Evolutionary conservation across 2,888 invertebrate species (phyloP).

Genomic region (Congeria kusceri): DNA sequence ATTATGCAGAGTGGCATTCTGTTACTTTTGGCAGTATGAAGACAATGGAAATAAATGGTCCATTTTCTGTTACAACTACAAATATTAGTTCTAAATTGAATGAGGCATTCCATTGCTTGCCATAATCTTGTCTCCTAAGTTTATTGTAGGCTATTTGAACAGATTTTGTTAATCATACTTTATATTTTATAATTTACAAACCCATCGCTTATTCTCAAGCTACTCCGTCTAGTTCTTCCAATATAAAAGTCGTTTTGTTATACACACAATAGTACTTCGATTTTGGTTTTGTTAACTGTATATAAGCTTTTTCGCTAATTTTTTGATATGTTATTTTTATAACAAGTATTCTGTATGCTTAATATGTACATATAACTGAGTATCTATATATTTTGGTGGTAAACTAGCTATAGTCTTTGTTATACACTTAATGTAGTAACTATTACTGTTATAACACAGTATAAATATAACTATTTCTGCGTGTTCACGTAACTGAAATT

Average conservation of each 20-base stretch:
- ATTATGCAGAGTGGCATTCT: no score
- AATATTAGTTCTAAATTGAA: no score
- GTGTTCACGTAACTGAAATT: no score
- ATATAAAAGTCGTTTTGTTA: no score
- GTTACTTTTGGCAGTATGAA: no score
- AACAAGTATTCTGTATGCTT: not conserved
- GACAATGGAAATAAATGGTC: no score
- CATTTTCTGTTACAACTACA: no score
- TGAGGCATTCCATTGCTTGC: not conserved
- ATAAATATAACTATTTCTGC: not conserved
- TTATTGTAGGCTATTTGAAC: not conserved
- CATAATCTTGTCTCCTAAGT: not conserved
- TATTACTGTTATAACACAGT: not conserved
- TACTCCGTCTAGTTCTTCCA: no score
- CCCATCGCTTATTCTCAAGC: no score
- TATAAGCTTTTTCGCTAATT: constrained; percentile 26
- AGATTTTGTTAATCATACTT: no score
- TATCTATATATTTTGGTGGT: not conserved
- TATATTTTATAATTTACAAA: no score
- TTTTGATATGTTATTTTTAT: constrained; percentile 35
- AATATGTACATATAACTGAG: constrained; percentile 1
- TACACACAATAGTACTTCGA: no score
- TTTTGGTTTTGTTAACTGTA: not conserved
- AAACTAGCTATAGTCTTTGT: not conserved
- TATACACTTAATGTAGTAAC: not conserved